A percentile compares a stretch with the other conserved stretches of the same genome.
phyloP scores from a whole-genome alignment of 2,888 invertebrate species.

The Heteromurus nitidus region DNA sequence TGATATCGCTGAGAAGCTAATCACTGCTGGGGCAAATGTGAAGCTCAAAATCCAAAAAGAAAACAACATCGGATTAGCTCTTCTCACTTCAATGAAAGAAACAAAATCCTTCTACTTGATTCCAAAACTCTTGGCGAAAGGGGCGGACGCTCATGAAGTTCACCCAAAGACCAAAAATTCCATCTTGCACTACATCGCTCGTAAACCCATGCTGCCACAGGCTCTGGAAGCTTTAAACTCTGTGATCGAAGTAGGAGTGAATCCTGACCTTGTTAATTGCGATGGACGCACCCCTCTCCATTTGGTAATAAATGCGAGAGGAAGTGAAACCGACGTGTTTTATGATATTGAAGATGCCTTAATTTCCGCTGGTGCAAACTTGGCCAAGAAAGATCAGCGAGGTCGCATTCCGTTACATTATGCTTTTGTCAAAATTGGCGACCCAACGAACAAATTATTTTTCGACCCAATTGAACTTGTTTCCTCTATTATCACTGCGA shows the following conservation, averaged over 20 bases:
- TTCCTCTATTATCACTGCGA: constrained; percentile 75
- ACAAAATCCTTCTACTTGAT: constrained; percentile 40
- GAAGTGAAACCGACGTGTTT: constrained; percentile 76
- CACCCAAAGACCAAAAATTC: constrained; percentile 65
- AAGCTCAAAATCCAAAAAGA: constrained; percentile 57
- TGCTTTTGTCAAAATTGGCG: constrained; percentile 76
- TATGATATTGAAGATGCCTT: constrained; percentile 77
- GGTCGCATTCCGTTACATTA: constrained; percentile 77
- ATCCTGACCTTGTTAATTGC: constrained; percentile 61
- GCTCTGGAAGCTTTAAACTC: constrained; percentile 48
- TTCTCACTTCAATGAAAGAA: constrained; percentile 42
- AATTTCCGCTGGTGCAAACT: constrained; percentile 75
- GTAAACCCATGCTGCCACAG: constrained; percentile 34
- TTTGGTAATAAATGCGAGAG: constrained; percentile 76
- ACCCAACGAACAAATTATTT: constrained; percentile 68
- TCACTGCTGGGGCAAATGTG: constrained; percentile 71
- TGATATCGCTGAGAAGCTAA: constrained; percentile 49
- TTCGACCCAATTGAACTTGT: constrained; percentile 75
- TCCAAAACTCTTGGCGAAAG: constrained; percentile 65
- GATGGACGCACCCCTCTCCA: constrained; percentile 76
- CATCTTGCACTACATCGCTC: constrained; percentile 65
- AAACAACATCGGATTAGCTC: constrained; percentile 25
- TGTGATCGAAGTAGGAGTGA: constrained; percentile 46
- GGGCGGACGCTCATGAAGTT: constrained; percentile 57
- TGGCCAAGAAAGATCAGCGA: constrained; percentile 74